Evolutionary conservation across 2,797 vertebrate genomes (phyloP), one percentile per base, ranked within the genome.

Genomic region (Thaleichthys pacificus): DNA sequence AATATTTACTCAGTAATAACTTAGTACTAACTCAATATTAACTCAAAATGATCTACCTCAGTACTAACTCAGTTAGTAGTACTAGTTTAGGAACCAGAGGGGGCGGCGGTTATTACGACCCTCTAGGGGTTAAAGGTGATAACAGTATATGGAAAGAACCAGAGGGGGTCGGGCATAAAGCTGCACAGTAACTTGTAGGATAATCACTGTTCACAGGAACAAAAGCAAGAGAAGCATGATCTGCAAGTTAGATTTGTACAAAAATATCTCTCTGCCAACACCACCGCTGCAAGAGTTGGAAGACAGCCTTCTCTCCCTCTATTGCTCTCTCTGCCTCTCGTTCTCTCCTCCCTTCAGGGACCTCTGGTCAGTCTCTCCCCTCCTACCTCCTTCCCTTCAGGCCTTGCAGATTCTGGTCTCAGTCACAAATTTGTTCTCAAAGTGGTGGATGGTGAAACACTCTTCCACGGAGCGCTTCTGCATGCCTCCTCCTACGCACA

Each of bases 341-440:
- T 26, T 30, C 26, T 3, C 56, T 30, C 42, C 28, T 56, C 58
- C 4, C 22, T 21, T 51, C 61, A 61, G 26, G 38, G 42, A 51
- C 68, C 68, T 68, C 26, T 32, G 30, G 68, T 42, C 15, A 30
- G 47, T 68, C 62, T 24, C 1, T 35, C 66, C 68, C 12, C 28
- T 66, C 68, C 12, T 11, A 9, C 15, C 64, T 57, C 24, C 42
- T 24, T 73, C 74, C 69, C 66, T 82, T 97, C 90, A 96, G 80
- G 93, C 92, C 77, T 93, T 93, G 86, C 96, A 98, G 91, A 98
- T 97, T 86, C 88, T 93, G 73, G 96, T 98, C 87, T 96, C 94
- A 3, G 95, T 94, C 77, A 97, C 95, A 79, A 96, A 97, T 71
- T 91, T 94, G 81, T 96, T 98, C 80, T 95, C 96, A 70, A 98